Conservation (phyloP, 2,888 invertebrate genomes). For the Gymnosoma rotundatum region DNA sequence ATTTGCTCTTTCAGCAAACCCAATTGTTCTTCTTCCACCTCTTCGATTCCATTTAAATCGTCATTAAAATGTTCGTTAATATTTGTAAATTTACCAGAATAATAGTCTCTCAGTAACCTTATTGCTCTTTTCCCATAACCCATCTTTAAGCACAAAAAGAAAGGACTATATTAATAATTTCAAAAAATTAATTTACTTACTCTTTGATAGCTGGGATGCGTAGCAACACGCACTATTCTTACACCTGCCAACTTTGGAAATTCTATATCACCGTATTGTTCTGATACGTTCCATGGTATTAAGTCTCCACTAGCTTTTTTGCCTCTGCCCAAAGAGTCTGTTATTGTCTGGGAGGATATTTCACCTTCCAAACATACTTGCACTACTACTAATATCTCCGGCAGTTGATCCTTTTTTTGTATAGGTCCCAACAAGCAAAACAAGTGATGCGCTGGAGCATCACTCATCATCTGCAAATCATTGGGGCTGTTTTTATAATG, state of each 20-base stretch:
- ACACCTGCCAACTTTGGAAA: conserved; percentile 96
- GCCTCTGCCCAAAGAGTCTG: conserved; percentile 91
- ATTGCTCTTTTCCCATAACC: conserved; percentile 97
- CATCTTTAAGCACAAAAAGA: conserved; percentile 86
- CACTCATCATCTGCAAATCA: conserved; percentile 98
- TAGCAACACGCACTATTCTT: conserved; percentile 97
- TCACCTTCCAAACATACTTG: conserved; percentile 92
- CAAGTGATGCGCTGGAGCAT: conserved; percentile 98
- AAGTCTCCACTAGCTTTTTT: conserved; percentile 97
- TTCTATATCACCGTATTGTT: conserved; percentile 96
- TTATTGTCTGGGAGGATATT: conserved; percentile 86
- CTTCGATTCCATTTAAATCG: conserved; percentile 82
- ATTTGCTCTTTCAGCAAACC: conserved; percentile 88
- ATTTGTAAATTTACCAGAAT: conserved; percentile 89
- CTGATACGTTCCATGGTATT: conserved; percentile 99
- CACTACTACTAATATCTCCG: conserved; percentile 96
- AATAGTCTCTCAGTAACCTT: conserved; percentile 93
- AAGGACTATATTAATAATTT: background rate
- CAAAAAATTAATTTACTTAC: conserved; percentile 83
- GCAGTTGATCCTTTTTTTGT: conserved; percentile 88
- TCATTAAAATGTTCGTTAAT: conserved; percentile 84
- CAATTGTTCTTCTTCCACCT: conserved; percentile 84
- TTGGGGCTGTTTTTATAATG: conserved; percentile 99
- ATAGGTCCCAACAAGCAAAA: conserved; percentile 97
- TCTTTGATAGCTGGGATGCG: conserved; percentile 98